A percentile compares a stretch with the other conserved stretches of the same genome.
Conservation (phyloP, 2,888 invertebrate species). For the Drosophila kanekoi region DNA sequence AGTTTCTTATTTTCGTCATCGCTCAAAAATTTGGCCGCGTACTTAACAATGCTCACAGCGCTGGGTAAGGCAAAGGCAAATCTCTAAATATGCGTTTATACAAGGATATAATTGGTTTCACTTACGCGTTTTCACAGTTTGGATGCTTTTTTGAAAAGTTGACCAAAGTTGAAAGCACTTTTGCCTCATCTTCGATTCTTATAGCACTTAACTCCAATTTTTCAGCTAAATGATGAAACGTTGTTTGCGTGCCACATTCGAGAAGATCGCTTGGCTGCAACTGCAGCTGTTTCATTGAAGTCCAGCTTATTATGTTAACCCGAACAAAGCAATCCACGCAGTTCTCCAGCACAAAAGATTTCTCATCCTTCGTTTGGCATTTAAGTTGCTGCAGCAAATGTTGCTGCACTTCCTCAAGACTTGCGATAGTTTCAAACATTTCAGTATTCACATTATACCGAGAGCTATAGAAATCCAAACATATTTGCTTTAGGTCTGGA, state of each 20-base stretch:
- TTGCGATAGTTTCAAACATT: conserved; percentile 1
- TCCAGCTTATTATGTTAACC: conserved; percentile 40
- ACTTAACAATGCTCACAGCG: conserved; percentile 26
- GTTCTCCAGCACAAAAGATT: conserved; percentile 50
- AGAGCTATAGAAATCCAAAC: conserved; percentile 37
- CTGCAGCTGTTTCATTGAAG: conserved; percentile 30
- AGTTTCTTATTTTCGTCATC: conserved; percentile 33
- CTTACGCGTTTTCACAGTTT: conserved; percentile 34
- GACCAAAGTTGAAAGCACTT: conserved; percentile 44
- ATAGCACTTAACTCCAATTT: conserved; percentile 3
- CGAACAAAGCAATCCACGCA: conserved; percentile 60
- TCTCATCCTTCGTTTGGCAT: conserved; percentile 51
- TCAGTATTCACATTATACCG: conserved; percentile 48
- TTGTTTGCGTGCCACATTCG: conserved; percentile 55
- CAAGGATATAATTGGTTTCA: neutral
- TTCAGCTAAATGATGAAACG: conserved; percentile 34
- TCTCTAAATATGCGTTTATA: neutral
- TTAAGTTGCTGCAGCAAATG: conserved; percentile 46
- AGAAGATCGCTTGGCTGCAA: conserved; percentile 56
- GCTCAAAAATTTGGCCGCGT: conserved; percentile 35
- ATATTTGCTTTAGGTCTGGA: neutral
- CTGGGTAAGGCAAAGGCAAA: conserved; percentile 13
- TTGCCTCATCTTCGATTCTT: conserved; percentile 35
- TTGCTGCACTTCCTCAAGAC: conserved; percentile 17
- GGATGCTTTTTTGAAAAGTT: conserved; percentile 12